These are phyloP conservation scores for Corynorhinus townsendii DNA, from an alignment of 2,113 vertebrate genomes.

Conservation along the genomic window DNA sequence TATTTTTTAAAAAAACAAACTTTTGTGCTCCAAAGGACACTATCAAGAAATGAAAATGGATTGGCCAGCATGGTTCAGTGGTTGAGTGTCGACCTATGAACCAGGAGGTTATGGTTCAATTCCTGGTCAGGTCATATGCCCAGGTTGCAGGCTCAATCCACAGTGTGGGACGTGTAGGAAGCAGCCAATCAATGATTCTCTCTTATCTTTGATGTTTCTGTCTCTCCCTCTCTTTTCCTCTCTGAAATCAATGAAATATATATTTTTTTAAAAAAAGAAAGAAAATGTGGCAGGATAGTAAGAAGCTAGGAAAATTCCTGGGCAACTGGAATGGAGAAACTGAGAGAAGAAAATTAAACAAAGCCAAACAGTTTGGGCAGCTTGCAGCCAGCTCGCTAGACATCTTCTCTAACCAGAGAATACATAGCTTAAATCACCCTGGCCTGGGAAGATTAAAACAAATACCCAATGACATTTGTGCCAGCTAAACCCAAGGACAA, in stretches of 20 bases:
- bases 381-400: too few species aligned
- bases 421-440: too few species aligned
- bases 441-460: not conserved
- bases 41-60: not conserved
- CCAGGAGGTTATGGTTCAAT: not conserved
- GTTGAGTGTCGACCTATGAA: not conserved
- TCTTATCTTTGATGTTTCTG: not conserved
- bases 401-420: too few species aligned
- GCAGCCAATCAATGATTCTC: not conserved
- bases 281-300: not conserved
- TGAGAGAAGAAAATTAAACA: too few species aligned
- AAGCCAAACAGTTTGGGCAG: too few species aligned
- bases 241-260: too few species aligned
- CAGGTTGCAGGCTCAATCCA: not conserved
- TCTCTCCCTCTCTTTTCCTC: not conserved
- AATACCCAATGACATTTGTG: not conserved
- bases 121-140: not conserved
- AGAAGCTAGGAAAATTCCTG: not conserved
- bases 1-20: not conserved
- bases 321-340: not conserved
- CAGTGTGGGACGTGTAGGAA: not conserved
- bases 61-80: not conserved
- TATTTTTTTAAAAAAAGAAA: not conserved
- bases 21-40: not conserved
- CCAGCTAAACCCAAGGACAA: not conserved